phyloP scores from a whole-genome alignment of 92 coral and sea anemone genomes.

The Virgularia gustaviana region DNA sequence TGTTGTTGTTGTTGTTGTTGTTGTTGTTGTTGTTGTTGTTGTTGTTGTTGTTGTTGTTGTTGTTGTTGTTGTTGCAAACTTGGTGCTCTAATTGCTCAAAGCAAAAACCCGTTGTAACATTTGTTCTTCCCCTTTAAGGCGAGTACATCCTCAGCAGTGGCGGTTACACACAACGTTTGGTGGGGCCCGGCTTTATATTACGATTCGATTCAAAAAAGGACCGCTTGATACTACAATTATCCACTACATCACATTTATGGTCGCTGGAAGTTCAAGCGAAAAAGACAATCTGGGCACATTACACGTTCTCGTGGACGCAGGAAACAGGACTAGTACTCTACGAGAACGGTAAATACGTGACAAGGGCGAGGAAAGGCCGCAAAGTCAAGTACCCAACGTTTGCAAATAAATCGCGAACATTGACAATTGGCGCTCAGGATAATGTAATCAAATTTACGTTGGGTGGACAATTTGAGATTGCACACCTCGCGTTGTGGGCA shows the following conservation, averaged over 20 bases:
- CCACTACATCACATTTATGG: slow-evolving; percentile 18
- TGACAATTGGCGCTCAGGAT: slow-evolving; percentile 71
- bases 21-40: too few relatives aligned
- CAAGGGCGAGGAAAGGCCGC: slow-evolving; percentile 30
- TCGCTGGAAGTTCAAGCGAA: background rate
- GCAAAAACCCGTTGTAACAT: background rate
- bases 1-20: too few relatives aligned
- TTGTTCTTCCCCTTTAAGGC: background rate
- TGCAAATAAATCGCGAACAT: background rate
- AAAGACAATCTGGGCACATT: slow-evolving; percentile 65
- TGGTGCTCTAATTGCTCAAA: background rate
- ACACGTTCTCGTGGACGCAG: slow-evolving; percentile 68
- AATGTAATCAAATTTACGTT: slow-evolving; percentile 21
- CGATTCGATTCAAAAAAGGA: slow-evolving; percentile 44
- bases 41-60: too few relatives aligned
- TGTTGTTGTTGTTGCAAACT: too few relatives aligned
- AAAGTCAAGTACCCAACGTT: slow-evolving; percentile 13
- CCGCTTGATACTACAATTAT: background rate
- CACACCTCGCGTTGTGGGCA: slow-evolving; percentile 79
- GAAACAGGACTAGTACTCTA: slow-evolving; percentile 72
- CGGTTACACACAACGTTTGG: slow-evolving; percentile 72
- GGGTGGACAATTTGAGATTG: slow-evolving; percentile 71
- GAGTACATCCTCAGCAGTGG: slow-evolving; percentile 90
- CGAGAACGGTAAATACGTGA: slow-evolving; percentile 67
- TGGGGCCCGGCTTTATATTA: slow-evolving; percentile 93